A percentile compares a stretch with the other conserved stretches of the same genome.
phyloP scores from a whole-genome alignment of 2,888 invertebrate species.

The Phalera bucephala region DNA sequence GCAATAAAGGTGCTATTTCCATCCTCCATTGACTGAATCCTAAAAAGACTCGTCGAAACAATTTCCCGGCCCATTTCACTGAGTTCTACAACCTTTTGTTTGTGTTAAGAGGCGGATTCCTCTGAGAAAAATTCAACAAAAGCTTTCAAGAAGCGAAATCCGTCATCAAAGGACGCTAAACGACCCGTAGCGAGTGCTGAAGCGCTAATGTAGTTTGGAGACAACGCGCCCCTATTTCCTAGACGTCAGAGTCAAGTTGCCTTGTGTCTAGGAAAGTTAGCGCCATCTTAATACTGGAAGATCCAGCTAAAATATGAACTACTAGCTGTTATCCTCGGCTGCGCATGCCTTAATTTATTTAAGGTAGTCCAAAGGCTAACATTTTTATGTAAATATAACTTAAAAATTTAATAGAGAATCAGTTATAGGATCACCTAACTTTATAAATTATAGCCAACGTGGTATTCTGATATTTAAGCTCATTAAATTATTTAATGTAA shows the following conservation, averaged over 20 bases:
- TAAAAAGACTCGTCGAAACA: slow-evolving; percentile 16
- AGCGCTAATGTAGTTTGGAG: slow-evolving; percentile 68
- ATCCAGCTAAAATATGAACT: slow-evolving; percentile 14
- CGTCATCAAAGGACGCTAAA: slow-evolving; percentile 70
- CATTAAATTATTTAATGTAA: no score
- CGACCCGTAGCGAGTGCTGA: slow-evolving; percentile 59
- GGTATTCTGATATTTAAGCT: no score
- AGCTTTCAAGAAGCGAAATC: slow-evolving; percentile 73
- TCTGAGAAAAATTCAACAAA: slow-evolving; percentile 61
- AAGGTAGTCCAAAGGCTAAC: no score
- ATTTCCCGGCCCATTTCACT: slow-evolving; percentile 41
- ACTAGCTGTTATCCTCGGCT: no score
- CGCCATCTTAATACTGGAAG: slow-evolving; percentile 6
- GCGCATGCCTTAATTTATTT: no score
- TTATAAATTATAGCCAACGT: no score
- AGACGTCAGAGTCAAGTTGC: slow-evolving; percentile 32
- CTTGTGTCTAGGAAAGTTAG: slow-evolving; percentile 32
- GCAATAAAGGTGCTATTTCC: no score
- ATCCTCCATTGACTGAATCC: no score
- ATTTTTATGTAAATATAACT: no score
- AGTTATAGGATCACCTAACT: no score
- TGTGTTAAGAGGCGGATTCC: slow-evolving; percentile 59
- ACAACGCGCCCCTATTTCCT: slow-evolving; percentile 47
- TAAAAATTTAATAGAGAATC: no score
- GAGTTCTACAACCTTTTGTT: slow-evolving; percentile 46